Base-by-base conservation (phyloP, 2,888 invertebrate genomes). In the Apocheima hispidaria region DNA sequence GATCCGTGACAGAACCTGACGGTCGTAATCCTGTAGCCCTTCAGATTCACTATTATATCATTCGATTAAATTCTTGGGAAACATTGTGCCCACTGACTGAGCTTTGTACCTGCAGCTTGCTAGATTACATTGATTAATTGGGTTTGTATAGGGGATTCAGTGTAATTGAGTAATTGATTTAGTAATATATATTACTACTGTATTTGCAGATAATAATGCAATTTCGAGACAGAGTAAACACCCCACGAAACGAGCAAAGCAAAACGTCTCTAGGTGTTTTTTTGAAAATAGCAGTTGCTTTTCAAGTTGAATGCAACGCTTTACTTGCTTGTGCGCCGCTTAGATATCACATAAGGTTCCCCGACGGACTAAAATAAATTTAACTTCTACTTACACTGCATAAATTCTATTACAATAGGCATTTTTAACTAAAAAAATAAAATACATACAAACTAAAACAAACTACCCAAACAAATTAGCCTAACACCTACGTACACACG, bases 1-100 rank as follows among this genome's bases (percentile, higher is more conserved):
- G 66, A 58, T 46, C 65, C 63, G 61, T 65, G 64, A 62, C 69
- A 63, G 60, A 46, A 62, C 60, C 67, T 67, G 67, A 68, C 66
- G 61, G 63, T 35, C 62, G 61, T 65, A 66, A 69, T 65, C 62
- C 63, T 50, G 53, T 14, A 30, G 60, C 38, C 65, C 56, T 54
- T 21, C 40, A 63, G 54, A 61, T 52, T 63, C 57, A 58, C 64
- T 66, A 67, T 69, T 67, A 66, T 64, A 66, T 62, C 59, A 68
- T 68, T 63, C 61, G 62, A 65, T 70, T 66, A 63, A 68, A 63
- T 55, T 61, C 64, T 53, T 21, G 51, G 49, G 35, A 43, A 49
- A 58, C 54, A 55, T 30, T 49, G 41, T 46, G 30, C 28, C 38
- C 28, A 21, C 21, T 23, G 26, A 40, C 21, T 40, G 10, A 36